Evolutionary conservation across 92 coral and sea anemone genomes (phyloP).

Genomic region (Scolanthus callimorphus): DNA sequence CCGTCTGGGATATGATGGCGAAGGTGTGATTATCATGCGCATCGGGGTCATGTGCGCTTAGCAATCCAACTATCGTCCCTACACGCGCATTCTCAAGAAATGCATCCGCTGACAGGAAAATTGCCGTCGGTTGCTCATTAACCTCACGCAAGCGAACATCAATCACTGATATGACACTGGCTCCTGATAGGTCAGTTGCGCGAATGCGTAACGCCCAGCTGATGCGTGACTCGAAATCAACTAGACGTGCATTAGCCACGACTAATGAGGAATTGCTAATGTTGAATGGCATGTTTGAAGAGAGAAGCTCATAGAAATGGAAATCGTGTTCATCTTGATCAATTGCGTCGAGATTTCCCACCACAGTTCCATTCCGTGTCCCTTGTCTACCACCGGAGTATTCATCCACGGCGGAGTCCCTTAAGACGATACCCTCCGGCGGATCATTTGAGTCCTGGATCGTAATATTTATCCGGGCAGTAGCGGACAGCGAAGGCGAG

Average conservation of each 20-base stretch:
- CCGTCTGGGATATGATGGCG: conserved; percentile 27
- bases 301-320: conserved; percentile 42
- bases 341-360: conserved; percentile 52
- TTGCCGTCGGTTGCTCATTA: conserved; percentile 52
- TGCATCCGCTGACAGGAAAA: conserved; percentile 47
- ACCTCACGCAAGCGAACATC: conserved; percentile 44
- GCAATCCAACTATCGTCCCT: conserved; percentile 45
- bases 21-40: conserved; percentile 57
- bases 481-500: conserved; percentile 34
- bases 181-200: conserved; percentile 43
- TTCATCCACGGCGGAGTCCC: conserved; percentile 36
- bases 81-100: conserved; percentile 54
- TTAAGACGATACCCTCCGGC: conserved; percentile 36
- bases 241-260: conserved; percentile 32
- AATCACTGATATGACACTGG: conserved; percentile 39
- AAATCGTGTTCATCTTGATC: conserved; percentile 52
- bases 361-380: conserved; percentile 44
- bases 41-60: conserved; percentile 68
- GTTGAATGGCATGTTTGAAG: conserved; percentile 11
- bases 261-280: conserved; percentile 35
- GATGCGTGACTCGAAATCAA: conserved; percentile 50
- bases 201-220: conserved; percentile 34
- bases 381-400: conserved; percentile 11
- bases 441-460: conserved; percentile 54
- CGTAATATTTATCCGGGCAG: conserved; percentile 34